Evolutionary conservation across 2,797 vertebrate genomes (phyloP), one percentile per base, ranked within the genome.

Genomic region (Distichodus sexfasciatus): DNA sequence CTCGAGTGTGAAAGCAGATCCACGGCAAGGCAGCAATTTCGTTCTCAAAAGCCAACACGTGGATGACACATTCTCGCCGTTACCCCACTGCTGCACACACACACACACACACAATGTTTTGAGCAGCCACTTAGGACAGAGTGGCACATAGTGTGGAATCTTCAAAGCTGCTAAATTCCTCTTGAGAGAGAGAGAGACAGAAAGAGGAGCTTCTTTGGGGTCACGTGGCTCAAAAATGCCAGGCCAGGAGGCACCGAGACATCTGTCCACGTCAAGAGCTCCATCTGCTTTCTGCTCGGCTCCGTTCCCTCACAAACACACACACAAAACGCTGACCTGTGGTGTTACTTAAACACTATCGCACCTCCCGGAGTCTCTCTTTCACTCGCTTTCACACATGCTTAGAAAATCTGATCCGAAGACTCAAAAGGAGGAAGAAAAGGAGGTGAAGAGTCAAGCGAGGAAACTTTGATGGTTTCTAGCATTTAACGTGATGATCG

Each of bases 261-360:
- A 78, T 69, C 72, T 72, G 69, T 69, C 53, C 40, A 61, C 38
- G 51, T 44, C 36, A 57, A 53, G 15, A 15, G 26, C 47, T 78
- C 72, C 68, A 68, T 75, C 68, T 75, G 76, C 59, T 75, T 14
- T 2, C 12, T 28, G 28, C 41, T 36, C 19, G 65, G n/a, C 55
- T 35, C 31, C 50, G n/a, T n/a, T n/a, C n/a, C n/a, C n/a, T 55
- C 51, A 71, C 68, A 40, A 58, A 62, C 65, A 48, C 53, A 40
- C 54, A 17, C 54, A 26, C 63, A 74, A 47, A 69, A 26, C 54
- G 50, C 63, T 68, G 72, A 71, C 68, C 69, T 58, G 64, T 61
- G 53, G 68, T 69, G 51, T 15, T 71, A 64, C 71, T 66, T 58
- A 71, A 43, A 75, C 35, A 62, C 23, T 47, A 14, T 41, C 69